A percentile compares a stretch with the other conserved stretches of the same genome.
These are phyloP conservation scores for Smittia sp. DNA, from an alignment of 2,888 invertebrate genomes.

Conservation along the genomic window DNA sequence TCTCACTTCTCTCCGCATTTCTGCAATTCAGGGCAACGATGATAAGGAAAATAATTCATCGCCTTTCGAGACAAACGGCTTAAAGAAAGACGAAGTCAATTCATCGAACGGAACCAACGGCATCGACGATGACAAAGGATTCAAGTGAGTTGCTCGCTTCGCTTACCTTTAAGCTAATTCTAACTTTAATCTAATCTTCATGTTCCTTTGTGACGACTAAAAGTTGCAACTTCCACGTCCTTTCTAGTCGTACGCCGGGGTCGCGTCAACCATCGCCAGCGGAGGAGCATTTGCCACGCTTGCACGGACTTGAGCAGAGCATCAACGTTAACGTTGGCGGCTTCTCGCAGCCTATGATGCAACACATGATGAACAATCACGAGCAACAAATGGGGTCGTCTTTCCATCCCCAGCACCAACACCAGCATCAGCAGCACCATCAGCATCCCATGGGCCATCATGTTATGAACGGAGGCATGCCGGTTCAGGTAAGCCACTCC, in stretches of 20 bases:
- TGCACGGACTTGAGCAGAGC: conserved; percentile 13
- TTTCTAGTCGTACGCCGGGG: conserved; percentile 78
- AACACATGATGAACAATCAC: conserved; percentile 32
- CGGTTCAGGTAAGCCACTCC: conserved; percentile 29
- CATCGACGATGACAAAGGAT: conserved; percentile 83
- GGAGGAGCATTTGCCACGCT: conserved; percentile 64
- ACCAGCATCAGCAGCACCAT: conserved; percentile 56
- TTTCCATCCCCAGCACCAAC: conserved; percentile 52
- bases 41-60: conserved; percentile 60
- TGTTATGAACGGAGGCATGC: conserved; percentile 32
- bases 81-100: conserved; percentile 56
- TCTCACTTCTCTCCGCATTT: background rate
- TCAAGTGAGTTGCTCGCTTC: conserved; percentile 66
- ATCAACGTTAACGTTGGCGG: conserved; percentile 18
- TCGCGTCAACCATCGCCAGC: conserved; percentile 91
- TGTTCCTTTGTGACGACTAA: background rate
- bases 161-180: background rate
- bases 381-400: conserved; percentile 44
- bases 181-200: background rate
- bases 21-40: conserved; percentile 48
- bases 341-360: conserved; percentile 31
- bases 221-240: conserved; percentile 35
- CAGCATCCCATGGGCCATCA: conserved; percentile 45
- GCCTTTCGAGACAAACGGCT: conserved; percentile 55
- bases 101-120: conserved; percentile 65